Conservation (phyloP, 2,888 invertebrate genomes). For the Argyra leucocephala region DNA sequence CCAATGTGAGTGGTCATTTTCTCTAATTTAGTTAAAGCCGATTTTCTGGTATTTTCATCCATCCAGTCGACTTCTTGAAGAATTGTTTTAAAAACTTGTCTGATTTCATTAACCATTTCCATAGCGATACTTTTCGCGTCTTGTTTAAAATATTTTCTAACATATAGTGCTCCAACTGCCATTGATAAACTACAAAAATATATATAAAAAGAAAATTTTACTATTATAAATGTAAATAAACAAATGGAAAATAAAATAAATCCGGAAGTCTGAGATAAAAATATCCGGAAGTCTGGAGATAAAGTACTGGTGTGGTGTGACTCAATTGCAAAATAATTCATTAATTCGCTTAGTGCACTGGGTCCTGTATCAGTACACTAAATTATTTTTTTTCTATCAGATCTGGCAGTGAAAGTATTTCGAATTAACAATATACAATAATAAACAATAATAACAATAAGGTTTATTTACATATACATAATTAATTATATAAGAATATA, state of each 20-base stretch:
- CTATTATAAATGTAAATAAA: too few species aligned
- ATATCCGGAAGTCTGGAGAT: not conserved
- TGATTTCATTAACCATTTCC: slow-evolving; percentile 81
- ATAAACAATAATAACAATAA: too few species aligned
- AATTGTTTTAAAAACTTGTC: slow-evolving; percentile 70
- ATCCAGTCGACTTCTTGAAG: slow-evolving; percentile 80
- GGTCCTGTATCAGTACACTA: too few species aligned
- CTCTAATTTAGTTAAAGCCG: slow-evolving; percentile 69
- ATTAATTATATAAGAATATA: too few species aligned
- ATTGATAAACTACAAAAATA: slow-evolving; percentile 53
- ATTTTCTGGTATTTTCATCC: slow-evolving; percentile 70
- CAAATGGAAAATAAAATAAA: not conserved
- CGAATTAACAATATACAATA: too few species aligned
- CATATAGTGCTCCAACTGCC: slow-evolving; percentile 75
- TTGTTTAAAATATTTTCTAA: slow-evolving; percentile 77
- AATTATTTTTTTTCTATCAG: too few species aligned
- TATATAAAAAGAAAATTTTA: slow-evolving; percentile 5
- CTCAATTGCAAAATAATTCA: too few species aligned
- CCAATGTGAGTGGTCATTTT: slow-evolving; percentile 84
- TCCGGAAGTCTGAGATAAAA: not conserved
- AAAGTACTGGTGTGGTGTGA: too few species aligned
- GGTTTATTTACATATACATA: too few species aligned
- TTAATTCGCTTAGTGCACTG: too few species aligned
- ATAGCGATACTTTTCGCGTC: slow-evolving; percentile 72
- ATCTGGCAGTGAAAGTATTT: too few species aligned